These are phyloP conservation scores for Ptyas mucosa DNA, from an alignment of 2,113 vertebrate species.

Conservation along the genomic window DNA sequence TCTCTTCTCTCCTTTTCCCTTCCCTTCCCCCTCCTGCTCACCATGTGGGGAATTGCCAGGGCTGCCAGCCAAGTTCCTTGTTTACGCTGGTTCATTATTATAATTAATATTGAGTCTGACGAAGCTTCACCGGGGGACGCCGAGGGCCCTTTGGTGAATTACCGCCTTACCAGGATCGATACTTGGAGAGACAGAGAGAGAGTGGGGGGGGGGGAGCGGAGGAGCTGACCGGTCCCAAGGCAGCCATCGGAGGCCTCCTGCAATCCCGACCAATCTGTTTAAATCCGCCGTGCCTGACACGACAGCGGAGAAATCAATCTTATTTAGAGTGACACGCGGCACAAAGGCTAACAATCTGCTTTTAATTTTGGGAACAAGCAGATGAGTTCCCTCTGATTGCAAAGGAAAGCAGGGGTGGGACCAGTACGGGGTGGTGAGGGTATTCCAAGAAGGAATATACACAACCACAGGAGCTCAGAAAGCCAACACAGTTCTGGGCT, in stretches of 20 bases:
- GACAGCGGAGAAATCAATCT: slow-evolving; percentile 65
- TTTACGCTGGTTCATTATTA: slow-evolving; percentile 32
- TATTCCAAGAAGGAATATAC: background rate
- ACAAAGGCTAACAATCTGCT: slow-evolving; percentile 50
- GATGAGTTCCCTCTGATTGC: slow-evolving; percentile 41
- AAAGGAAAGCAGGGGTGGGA: background rate
- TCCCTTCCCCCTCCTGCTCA: fast-evolving
- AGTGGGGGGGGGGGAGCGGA: too few relatives aligned
- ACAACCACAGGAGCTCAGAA: background rate
- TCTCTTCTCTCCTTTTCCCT: fast-evolving
- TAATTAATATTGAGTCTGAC: slow-evolving; percentile 59
- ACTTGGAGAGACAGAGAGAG: background rate
- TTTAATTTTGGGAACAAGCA: slow-evolving; percentile 55
- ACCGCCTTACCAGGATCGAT: slow-evolving; percentile 63
- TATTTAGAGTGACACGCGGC: slow-evolving; percentile 58
- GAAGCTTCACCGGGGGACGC: slow-evolving; percentile 33
- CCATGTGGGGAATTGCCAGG: background rate
- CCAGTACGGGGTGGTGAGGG: too few relatives aligned
- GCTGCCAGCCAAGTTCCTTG: background rate
- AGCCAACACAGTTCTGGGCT: background rate
- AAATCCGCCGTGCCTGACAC: slow-evolving; percentile 50
- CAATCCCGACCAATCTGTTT: slow-evolving; percentile 64
- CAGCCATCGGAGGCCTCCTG: slow-evolving; percentile 42
- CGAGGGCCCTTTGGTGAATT: slow-evolving; percentile 42
- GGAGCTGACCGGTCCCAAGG: slow-evolving; percentile 42